Conservation (phyloP, 2,797 vertebrate species). For the Ctenopoma multispine region DNA sequence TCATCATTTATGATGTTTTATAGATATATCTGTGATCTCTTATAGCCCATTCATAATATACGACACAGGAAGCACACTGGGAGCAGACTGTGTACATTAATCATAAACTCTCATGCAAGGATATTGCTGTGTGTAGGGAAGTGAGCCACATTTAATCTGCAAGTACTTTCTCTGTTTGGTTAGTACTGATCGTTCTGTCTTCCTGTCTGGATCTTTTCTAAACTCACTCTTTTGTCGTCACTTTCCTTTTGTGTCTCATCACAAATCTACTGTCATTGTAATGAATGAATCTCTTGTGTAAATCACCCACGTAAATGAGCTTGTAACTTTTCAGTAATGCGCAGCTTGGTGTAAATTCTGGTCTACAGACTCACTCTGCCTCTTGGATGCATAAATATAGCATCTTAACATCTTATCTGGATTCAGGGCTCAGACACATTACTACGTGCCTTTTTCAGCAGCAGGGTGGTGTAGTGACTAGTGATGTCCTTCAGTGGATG, state of each 20-base stretch:
- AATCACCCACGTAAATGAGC: conserved; percentile 7
- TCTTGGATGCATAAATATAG: background rate
- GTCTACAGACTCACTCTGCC: background rate
- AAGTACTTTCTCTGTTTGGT: conserved; percentile 18
- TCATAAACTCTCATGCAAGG: conserved; percentile 48
- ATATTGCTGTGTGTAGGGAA: conserved; percentile 22
- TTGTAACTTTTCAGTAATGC: background rate
- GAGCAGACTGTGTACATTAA: conserved; percentile 60
- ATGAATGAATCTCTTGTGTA: conserved; percentile 11
- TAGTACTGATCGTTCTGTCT: conserved; percentile 13
- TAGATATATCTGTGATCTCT: conserved; percentile 57
- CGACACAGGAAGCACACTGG: conserved; percentile 42
- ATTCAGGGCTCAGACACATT: background rate
- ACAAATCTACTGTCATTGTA: background rate
- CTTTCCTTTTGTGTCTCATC: conserved; percentile 8
- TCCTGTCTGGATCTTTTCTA: conserved; percentile 9
- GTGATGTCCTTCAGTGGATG: conserved; percentile 11
- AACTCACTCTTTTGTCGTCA: conserved; percentile 13
- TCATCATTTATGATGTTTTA: conserved; percentile 63
- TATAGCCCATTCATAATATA: conserved; percentile 52
- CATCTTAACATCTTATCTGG: background rate
- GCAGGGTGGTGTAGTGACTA: conserved; percentile 31
- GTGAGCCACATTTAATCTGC: conserved; percentile 41
- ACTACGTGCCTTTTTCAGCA: conserved; percentile 1
- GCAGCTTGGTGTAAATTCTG: background rate